phyloP scores from a whole-genome alignment of 2,797 vertebrate species.

The Pachyuromys duprasi region DNA sequence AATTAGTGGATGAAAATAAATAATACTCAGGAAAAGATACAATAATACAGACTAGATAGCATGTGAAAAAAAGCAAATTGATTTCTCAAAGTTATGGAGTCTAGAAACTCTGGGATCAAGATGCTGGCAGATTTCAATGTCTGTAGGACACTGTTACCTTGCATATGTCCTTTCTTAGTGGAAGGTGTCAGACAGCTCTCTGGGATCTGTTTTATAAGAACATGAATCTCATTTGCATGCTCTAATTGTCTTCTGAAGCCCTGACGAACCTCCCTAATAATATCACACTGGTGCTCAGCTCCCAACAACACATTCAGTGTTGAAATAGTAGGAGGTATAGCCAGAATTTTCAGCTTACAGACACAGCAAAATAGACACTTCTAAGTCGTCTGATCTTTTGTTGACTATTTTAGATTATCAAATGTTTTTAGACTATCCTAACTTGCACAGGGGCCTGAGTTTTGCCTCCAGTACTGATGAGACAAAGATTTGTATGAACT shows the following conservation, averaged over 20 bases:
- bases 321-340: neutral
- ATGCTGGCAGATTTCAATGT: neutral
- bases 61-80: neutral
- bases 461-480: neutral
- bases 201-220: neutral
- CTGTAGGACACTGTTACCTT: neutral
- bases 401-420: slow-evolving; percentile 28
- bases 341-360: neutral
- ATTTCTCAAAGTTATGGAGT: neutral
- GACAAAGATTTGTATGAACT: neutral
- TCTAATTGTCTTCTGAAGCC: neutral
- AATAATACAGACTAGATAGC: neutral
- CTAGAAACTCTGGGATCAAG: neutral
- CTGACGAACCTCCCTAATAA: neutral
- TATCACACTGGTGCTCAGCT: neutral
- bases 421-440: neutral
- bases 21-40: too few species aligned
- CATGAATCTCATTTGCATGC: neutral
- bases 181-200: neutral
- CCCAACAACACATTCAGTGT: neutral
- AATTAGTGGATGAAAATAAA: too few species aligned
- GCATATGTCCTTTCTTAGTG: neutral
- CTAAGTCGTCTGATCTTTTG: slow-evolving; percentile 3
- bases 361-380: neutral
- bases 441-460: neutral